Percentiles rank a stretch among this genome's conserved stretches.
These are phyloP conservation scores for Trichosurus vulpecula DNA, from an alignment of 2,797 vertebrate species.

Conservation along the genomic window DNA sequence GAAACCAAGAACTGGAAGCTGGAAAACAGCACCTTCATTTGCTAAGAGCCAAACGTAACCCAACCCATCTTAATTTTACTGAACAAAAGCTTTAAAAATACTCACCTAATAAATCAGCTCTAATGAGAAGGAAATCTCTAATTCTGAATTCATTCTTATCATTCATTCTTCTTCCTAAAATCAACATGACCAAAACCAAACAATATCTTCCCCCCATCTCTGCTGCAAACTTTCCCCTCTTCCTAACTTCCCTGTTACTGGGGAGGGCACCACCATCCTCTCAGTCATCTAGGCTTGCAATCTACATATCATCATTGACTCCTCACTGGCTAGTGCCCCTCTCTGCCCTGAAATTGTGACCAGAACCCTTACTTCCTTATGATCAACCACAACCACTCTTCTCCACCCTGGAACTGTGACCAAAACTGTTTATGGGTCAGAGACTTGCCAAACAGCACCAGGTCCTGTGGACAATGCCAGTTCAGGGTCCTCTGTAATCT, in stretches of 20 bases:
- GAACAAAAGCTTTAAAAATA: background rate
- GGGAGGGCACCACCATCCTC: background rate
- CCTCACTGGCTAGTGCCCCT: background rate
- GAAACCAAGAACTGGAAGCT: background rate
- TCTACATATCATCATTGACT: background rate
- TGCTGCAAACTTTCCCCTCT: background rate
- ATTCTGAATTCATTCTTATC: background rate
- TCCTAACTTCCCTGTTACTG: background rate
- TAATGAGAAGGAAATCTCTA: background rate
- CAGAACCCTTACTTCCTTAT: background rate
- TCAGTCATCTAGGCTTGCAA: background rate
- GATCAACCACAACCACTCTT: background rate
- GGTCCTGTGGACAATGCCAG: background rate
- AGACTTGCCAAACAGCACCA: background rate
- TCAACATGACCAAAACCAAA: background rate
- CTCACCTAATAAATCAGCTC: background rate
- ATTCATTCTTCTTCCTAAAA: background rate
- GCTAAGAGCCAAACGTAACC: background rate
- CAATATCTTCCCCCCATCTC: background rate
- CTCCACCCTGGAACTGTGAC: background rate
- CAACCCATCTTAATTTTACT: background rate
- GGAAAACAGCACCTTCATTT: background rate
- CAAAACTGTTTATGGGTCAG: no score
- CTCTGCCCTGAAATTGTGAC: background rate
- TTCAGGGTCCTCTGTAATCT: no score